These are phyloP conservation scores for Gorsachius magnificus DNA, from an alignment of 2,797 vertebrate genomes.

Conservation along the genomic window DNA sequence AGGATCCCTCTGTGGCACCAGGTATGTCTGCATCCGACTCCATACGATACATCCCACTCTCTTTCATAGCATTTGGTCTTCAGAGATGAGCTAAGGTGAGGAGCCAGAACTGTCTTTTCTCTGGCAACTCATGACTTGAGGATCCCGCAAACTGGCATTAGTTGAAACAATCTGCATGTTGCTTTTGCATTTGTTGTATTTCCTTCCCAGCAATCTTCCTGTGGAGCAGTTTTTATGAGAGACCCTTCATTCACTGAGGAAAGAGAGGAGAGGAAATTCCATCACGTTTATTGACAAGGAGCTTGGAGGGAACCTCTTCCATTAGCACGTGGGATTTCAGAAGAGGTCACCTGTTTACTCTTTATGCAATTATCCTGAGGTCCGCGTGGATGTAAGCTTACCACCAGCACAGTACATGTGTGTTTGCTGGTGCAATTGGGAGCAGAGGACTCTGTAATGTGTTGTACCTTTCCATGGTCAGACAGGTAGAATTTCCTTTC, in stretches of 20 bases:
- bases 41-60: background rate
- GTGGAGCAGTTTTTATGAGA: background rate
- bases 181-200: background rate
- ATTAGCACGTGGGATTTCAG: background rate
- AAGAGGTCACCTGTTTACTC: background rate
- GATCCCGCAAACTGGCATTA: background rate
- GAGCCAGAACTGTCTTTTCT: background rate
- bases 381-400: background rate
- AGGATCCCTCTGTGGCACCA: background rate
- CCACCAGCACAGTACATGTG: fast-evolving
- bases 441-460: background rate
- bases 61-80: background rate
- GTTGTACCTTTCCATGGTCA: background rate
- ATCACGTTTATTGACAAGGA: background rate
- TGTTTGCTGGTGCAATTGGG: background rate
- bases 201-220: background rate
- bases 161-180: background rate
- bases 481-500: background rate
- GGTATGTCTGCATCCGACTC: background rate
- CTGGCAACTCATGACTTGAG: background rate
- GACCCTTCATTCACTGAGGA: background rate
- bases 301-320: background rate
- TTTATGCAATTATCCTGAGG: background rate
- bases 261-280: background rate
- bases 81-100: background rate